These are phyloP conservation scores for Hestina assimilis DNA, from an alignment of 1,140 invertebrate species.

Conservation along the genomic window DNA sequence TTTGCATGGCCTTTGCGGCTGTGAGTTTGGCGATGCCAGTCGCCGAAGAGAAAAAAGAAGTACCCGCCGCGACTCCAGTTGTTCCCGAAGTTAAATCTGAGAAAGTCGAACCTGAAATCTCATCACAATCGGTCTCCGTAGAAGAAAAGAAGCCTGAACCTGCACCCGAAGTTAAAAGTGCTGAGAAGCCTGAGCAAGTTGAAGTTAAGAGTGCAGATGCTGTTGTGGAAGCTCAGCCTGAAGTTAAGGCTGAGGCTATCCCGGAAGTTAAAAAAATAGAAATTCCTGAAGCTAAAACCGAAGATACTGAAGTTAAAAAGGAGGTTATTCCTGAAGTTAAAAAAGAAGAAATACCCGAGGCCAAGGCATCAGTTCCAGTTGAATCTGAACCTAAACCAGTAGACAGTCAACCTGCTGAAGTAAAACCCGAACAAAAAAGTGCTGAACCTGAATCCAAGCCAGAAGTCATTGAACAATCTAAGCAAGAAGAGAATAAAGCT, in stretches of 20 bases:
- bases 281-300: conserved; percentile 33
- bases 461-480: conserved; percentile 36
- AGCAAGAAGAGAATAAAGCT: conserved; percentile 45
- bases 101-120: conserved; percentile 35
- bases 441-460: conserved; percentile 37
- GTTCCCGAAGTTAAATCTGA: conserved; percentile 41
- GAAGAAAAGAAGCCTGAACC: conserved; percentile 45
- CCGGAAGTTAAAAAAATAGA: conserved; percentile 34
- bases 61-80: conserved; percentile 32
- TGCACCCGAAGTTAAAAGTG: conserved; percentile 28
- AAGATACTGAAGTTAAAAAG: conserved; percentile 16
- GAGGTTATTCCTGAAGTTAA: conserved; percentile 31
- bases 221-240: conserved; percentile 25
- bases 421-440: conserved; percentile 38
- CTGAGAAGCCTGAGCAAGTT: conserved; percentile 28
- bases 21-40: conserved; percentile 68
- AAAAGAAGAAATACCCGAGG: conserved; percentile 31
- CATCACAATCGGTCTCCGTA: conserved; percentile 23
- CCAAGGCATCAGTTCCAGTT: conserved; percentile 15
- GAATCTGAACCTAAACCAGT: conserved; percentile 34
- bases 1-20: conserved; percentile 71
- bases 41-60: conserved; percentile 60
- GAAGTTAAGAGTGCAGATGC: conserved; percentile 30
- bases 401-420: conserved; percentile 29
- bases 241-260: conserved; percentile 24